Percentiles rank a stretch among this genome's conserved stretches.
phyloP scores from a whole-genome alignment of 53 echinoderm and acorn worm genomes.

The Patiria pectinifera region DNA sequence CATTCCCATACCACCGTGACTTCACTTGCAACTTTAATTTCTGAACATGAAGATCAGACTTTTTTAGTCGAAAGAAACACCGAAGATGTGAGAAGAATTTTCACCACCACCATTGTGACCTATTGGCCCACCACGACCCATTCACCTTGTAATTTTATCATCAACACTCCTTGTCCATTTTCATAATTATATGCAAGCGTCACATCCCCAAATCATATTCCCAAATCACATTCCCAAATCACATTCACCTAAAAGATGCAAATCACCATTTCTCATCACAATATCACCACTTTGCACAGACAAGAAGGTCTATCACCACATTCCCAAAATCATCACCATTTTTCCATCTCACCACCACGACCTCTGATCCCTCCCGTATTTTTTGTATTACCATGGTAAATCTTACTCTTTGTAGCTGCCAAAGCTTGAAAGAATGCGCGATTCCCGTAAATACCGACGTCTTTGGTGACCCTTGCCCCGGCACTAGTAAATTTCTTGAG shows the following conservation, averaged over 20 bases:
- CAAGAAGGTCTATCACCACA: background rate
- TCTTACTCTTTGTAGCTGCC: constrained; percentile 78
- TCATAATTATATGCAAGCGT: background rate
- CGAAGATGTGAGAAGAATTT: no score
- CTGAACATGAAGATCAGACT: no score
- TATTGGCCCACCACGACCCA: no score
- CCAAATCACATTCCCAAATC: no score
- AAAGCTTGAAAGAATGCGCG: constrained; percentile 69
- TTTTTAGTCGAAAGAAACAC: no score
- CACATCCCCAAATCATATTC: background rate
- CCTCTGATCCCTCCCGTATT: background rate
- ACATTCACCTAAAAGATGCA: no score
- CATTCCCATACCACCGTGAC: no score
- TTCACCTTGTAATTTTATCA: background rate
- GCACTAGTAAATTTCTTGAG: constrained; percentile 82
- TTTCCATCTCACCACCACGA: background rate
- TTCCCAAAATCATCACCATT: background rate
- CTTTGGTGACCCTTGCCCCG: constrained; percentile 85
- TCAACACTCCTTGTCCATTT: background rate
- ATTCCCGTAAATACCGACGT: constrained; percentile 75
- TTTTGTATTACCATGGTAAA: background rate
- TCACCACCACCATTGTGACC: no score
- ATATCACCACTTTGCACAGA: background rate
- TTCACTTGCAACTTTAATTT: no score
- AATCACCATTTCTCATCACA: background rate